Percentiles rank a stretch among this genome's conserved stretches.
These are phyloP conservation scores for Myotis daubentonii DNA, from an alignment of 2,797 vertebrate species.

Conservation along the genomic window DNA sequence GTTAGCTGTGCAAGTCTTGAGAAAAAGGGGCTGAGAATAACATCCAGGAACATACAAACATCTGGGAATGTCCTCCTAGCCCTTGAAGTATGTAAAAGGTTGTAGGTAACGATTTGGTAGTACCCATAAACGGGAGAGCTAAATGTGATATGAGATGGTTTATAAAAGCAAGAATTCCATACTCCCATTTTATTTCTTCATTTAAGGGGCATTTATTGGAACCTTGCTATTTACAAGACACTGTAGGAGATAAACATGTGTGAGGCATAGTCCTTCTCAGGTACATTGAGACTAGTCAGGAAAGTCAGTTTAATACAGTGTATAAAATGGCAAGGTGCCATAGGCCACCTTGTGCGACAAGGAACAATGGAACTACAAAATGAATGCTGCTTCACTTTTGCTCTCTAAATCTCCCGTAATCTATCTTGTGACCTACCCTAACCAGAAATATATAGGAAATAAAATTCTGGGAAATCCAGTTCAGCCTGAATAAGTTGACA, in stretches of 20 bases:
- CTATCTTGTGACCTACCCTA: background rate
- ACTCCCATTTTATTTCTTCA: background rate
- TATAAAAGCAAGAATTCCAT: slow-evolving; percentile 1
- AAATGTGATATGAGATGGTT: slow-evolving; percentile 8
- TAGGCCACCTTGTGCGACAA: background rate
- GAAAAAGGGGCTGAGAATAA: background rate
- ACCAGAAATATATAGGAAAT: background rate
- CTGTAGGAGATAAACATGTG: background rate
- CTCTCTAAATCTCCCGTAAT: background rate
- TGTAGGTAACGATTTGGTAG: slow-evolving; percentile 19
- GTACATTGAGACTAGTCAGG: background rate
- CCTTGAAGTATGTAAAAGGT: background rate
- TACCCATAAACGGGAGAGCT: background rate
- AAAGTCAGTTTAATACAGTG: background rate
- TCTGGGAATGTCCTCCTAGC: background rate
- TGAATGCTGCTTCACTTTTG: slow-evolving; percentile 1
- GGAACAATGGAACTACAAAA: background rate
- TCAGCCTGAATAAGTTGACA: background rate
- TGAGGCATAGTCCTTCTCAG: background rate
- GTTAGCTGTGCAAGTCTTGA: background rate
- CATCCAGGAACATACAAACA: background rate
- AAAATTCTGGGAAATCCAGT: background rate
- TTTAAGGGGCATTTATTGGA: slow-evolving; percentile 49
- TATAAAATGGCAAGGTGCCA: background rate
- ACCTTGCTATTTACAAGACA: background rate